phyloP scores from a whole-genome alignment of 2,888 invertebrate species.

The Lithophane ornitopus region DNA sequence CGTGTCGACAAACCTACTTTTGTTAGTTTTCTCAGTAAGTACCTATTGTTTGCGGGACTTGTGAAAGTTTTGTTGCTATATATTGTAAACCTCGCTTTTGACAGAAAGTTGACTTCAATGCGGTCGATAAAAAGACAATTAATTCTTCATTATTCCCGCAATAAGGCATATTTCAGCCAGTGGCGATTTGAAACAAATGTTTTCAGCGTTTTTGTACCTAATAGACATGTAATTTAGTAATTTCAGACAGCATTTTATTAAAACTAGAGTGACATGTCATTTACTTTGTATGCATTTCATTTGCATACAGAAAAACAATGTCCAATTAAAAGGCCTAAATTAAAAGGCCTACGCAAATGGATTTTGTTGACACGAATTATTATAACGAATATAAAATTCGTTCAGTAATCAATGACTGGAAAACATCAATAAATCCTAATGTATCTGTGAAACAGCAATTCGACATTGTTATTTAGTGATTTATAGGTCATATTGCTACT shows the following conservation, averaged over 20 bases:
- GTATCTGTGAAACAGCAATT: background rate
- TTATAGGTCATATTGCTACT: background rate
- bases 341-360: background rate
- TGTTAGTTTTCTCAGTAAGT: background rate
- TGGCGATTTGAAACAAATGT: too few species aligned
- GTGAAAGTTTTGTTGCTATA: background rate
- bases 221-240: background rate
- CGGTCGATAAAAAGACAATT: background rate
- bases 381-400: conserved; percentile 2
- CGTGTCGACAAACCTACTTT: background rate
- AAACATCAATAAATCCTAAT: background rate
- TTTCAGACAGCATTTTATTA: background rate
- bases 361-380: conserved; percentile 15
- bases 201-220: too few species aligned
- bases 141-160: too few species aligned
- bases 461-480: background rate
- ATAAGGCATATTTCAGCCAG: too few species aligned
- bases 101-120: background rate
- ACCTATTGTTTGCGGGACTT: background rate
- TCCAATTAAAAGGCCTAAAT: conserved; percentile 9
- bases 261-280: conserved; percentile 17
- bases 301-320: conserved; percentile 13
- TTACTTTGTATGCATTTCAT: conserved; percentile 32
- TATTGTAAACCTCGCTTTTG: background rate
- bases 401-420: conserved; percentile 29